Base-by-base conservation (phyloP, 2,888 invertebrate genomes). In the Volucella inflata region DNA sequence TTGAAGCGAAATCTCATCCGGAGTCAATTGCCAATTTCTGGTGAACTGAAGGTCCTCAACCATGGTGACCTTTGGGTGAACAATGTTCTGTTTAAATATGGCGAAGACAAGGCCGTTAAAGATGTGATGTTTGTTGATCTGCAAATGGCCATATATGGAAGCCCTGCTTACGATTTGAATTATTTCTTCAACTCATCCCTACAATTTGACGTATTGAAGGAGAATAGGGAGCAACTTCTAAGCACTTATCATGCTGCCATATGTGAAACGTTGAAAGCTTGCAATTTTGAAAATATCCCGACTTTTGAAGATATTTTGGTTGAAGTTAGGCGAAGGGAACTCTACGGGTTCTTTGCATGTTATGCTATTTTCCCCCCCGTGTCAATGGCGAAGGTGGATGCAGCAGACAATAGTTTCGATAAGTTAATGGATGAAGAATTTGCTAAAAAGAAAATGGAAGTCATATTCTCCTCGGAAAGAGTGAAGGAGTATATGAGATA, bases 51-150 rank as follows among this genome's bases (percentile, higher is more conserved):
- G 14, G 93, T 93, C 17, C 88, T 93, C 1, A 93, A 93, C 87
- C 93, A 93, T 84, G 93, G 93, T 0, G 93, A 93, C 88, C 88
- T 93, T 3, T 93, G 93, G 93, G 91, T 93, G 2, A 93, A 93
- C 83, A 93, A 93, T 82, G 90, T 93, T 74, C 90, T 93, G 87
- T 93, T 93, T 81, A 92, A 91, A 44, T 93, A 93, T 82, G 51
- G 17, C 2, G 42, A 67, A 6, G 53, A n/a, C 10, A 44, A 38
- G 6, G 10, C 60, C 17, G 50, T 68, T 0, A 57, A 75, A 0
- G 83, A 87, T n/a, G 71, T 87, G 12, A 59, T 88, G 14, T 88
- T 88, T 36, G 89, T 92, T 50, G 92, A 92, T 68, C 91, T 91
- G 76, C 92, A 92, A 87, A 89, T 90, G 77, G 87, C 89, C 40